A percentile compares a stretch with the other conserved stretches of the same genome.
phyloP scores from a whole-genome alignment of 2,888 invertebrate species.

The Lysandra coridon region DNA sequence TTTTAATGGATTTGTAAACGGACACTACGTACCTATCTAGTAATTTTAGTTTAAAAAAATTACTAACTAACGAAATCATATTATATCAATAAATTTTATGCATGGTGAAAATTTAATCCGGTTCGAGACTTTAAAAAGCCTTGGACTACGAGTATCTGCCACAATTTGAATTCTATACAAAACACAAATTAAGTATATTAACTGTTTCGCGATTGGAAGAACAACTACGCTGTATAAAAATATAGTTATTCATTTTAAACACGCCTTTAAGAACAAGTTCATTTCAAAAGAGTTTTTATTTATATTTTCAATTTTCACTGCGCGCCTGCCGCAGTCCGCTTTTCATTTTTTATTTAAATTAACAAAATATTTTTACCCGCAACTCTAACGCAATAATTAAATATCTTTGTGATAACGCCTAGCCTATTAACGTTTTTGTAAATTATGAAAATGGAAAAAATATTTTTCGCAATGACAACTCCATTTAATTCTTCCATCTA shows the following conservation, averaged over 20 bases:
- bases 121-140: not conserved
- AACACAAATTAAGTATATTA: not conserved
- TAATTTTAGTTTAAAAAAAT: too few relatives aligned
- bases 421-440: constrained; percentile 24
- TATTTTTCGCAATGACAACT: constrained; percentile 27
- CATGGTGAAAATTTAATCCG: too few relatives aligned
- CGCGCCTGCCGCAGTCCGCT: not conserved
- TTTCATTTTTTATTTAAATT: constrained; percentile 3
- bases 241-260: constrained; percentile 15
- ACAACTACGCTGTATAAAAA: not conserved
- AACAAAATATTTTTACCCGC: constrained; percentile 10
- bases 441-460: constrained; percentile 26
- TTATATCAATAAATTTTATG: too few relatives aligned
- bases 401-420: constrained; percentile 20
- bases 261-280: constrained; percentile 1
- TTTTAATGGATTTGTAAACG: too few relatives aligned
- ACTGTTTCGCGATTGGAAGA: not conserved
- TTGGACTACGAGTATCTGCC: not conserved
- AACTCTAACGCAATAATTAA: constrained; percentile 20
- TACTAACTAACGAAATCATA: too few relatives aligned
- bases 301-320: constrained; percentile 12
- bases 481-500: constrained; percentile 24
- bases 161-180: not conserved
- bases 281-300: constrained; percentile 18
- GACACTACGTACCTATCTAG: too few relatives aligned